These are phyloP conservation scores for Tarsius wallacei DNA, from an alignment of 2,797 vertebrate species.

Conservation along the genomic window DNA sequence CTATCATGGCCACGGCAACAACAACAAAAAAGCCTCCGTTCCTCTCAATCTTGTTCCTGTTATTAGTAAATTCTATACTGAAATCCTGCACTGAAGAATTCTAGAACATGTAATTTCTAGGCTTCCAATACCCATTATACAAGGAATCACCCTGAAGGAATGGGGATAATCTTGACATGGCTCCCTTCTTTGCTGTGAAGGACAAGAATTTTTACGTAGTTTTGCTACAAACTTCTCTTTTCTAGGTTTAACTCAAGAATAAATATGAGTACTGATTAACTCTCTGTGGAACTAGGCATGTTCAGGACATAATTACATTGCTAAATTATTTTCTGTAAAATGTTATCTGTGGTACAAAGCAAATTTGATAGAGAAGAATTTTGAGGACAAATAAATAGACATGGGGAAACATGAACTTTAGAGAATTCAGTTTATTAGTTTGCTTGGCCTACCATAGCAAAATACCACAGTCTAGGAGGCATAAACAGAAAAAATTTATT, in stretches of 20 bases:
- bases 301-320: not conserved
- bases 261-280: not conserved
- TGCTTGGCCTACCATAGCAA: not conserved
- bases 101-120: not conserved
- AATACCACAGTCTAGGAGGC: not conserved
- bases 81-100: not conserved
- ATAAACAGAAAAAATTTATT: not conserved
- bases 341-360: not conserved
- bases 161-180: not conserved
- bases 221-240: not conserved
- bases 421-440: not conserved
- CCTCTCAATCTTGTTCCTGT: not conserved
- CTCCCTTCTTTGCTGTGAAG: not conserved
- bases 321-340: not conserved
- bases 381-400: not conserved
- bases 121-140: not conserved
- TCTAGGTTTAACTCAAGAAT: not conserved
- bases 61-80: not conserved
- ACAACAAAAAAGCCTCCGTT: not conserved
- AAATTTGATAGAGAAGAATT: slow-evolving; percentile 78
- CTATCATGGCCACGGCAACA: not conserved
- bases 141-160: not conserved
- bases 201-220: not conserved
- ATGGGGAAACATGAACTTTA: not conserved
- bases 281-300: not conserved